These are phyloP conservation scores for Drosophila biarmipes DNA, from an alignment of 1,140 invertebrate genomes.

Conservation along the genomic window DNA sequence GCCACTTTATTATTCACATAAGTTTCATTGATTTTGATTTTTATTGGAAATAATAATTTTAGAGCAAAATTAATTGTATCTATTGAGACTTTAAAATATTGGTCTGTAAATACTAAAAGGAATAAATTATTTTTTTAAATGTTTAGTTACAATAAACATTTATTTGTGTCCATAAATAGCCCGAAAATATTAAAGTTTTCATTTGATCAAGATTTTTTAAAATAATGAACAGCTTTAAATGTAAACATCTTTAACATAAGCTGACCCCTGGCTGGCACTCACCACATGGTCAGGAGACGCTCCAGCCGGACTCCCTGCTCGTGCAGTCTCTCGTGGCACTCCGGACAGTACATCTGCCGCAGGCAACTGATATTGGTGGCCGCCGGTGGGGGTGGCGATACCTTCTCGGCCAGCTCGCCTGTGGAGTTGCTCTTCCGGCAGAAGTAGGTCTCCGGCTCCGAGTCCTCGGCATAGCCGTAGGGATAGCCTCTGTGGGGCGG, in stretches of 20 bases:
- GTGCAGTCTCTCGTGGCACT: slow-evolving; percentile 74
- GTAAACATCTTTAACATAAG: background rate
- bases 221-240: too few species aligned
- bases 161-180: too few species aligned
- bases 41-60: too few species aligned
- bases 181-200: too few species aligned
- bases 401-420: slow-evolving; percentile 67
- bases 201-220: too few species aligned
- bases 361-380: slow-evolving; percentile 74
- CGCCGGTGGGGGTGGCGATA: slow-evolving; percentile 55
- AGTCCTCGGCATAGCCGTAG: slow-evolving; percentile 66
- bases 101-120: too few species aligned
- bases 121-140: too few species aligned
- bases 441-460: slow-evolving; percentile 59
- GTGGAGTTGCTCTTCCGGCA: slow-evolving; percentile 72
- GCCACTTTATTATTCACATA: too few species aligned
- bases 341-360: slow-evolving; percentile 77
- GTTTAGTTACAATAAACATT: too few species aligned
- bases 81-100: too few species aligned
- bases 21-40: too few species aligned
- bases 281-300: slow-evolving; percentile 70
- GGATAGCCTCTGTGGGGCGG: slow-evolving; percentile 70
- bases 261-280: slow-evolving; percentile 23
- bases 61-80: too few species aligned
- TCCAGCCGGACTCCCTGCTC: slow-evolving; percentile 73